Percentiles rank a stretch among this genome's conserved stretches.
Evolutionary conservation across 2,113 vertebrate species (phyloP).

Genomic region (Tapirus terrestris): DNA sequence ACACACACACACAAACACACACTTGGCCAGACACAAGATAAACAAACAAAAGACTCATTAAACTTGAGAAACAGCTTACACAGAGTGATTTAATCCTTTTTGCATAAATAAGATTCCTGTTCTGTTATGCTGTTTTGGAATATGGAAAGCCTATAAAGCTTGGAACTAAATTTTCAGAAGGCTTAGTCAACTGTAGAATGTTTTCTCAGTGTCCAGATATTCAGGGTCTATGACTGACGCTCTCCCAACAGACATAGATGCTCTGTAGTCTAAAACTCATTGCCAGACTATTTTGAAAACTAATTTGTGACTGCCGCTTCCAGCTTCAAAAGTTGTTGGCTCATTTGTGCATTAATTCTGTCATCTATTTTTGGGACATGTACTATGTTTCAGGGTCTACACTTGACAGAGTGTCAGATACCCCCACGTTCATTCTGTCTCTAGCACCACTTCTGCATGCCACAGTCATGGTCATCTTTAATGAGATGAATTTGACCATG

Average conservation of each 20-base stretch:
- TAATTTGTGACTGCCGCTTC: not conserved
- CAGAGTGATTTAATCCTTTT: conserved; percentile 28
- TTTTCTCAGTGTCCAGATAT: not conserved
- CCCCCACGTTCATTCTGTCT: accelerated
- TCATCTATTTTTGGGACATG: not conserved
- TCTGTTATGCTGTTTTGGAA: conserved; percentile 23
- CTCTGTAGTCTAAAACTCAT: not conserved
- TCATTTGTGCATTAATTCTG: not conserved
- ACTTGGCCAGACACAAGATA: conserved; percentile 52
- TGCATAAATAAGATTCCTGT: conserved; percentile 5
- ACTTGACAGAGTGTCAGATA: not conserved
- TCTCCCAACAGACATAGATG: not conserved
- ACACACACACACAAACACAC: not conserved
- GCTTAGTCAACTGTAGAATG: not conserved
- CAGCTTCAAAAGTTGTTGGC: not conserved
- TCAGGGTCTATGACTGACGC: not conserved
- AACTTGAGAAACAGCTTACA: conserved; percentile 45
- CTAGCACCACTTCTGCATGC: no score
- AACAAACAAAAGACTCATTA: conserved; percentile 64
- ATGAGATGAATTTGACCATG: not conserved
- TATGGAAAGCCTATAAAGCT: conserved; percentile 22
- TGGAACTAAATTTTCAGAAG: conserved; percentile 40
- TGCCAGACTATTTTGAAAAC: not conserved
- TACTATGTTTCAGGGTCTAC: not conserved
- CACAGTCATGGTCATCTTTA: not conserved